Evolutionary conservation across 2,797 vertebrate genomes (phyloP).

Genomic region (Melanogrammus aeglefinus): DNA sequence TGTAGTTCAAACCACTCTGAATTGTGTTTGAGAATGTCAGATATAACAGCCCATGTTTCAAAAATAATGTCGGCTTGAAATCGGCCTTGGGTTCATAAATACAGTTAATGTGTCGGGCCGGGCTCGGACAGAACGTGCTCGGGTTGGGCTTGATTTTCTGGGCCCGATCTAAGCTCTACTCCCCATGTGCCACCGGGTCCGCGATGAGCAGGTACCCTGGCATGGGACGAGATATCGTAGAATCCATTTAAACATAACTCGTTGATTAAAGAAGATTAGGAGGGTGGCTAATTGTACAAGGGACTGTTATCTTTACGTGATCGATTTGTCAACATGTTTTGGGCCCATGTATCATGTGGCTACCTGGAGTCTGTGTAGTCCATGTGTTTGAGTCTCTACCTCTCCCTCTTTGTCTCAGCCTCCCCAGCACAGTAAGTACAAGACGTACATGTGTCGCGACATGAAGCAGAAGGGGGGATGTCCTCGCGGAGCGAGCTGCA

Average conservation of each 20-base stretch:
- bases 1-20: too few species aligned
- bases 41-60: too few species aligned
- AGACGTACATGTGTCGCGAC: constrained; percentile 99
- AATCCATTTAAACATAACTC: not conserved
- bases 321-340: not conserved
- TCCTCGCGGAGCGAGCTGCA: constrained; percentile 96
- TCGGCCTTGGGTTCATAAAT: too few species aligned
- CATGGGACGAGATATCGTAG: not conserved
- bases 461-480: constrained; percentile 99
- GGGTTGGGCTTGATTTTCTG: too few species aligned
- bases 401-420: constrained; percentile 69
- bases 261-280: not conserved
- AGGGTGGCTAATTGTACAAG: not conserved
- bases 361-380: not conserved
- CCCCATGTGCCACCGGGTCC: not conserved
- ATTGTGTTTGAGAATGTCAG: too few species aligned
- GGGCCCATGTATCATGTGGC: not conserved
- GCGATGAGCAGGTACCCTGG: not conserved
- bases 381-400: not conserved
- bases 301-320: not conserved
- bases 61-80: too few species aligned
- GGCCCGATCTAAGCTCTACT: too few species aligned
- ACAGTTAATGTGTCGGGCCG: too few species aligned
- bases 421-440: constrained; percentile 98
- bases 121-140: too few species aligned